Percentiles rank a stretch among this genome's conserved stretches.
Evolutionary conservation across 2,888 invertebrate species (phyloP).

Genomic region (Zygogramma bicolorata): DNA sequence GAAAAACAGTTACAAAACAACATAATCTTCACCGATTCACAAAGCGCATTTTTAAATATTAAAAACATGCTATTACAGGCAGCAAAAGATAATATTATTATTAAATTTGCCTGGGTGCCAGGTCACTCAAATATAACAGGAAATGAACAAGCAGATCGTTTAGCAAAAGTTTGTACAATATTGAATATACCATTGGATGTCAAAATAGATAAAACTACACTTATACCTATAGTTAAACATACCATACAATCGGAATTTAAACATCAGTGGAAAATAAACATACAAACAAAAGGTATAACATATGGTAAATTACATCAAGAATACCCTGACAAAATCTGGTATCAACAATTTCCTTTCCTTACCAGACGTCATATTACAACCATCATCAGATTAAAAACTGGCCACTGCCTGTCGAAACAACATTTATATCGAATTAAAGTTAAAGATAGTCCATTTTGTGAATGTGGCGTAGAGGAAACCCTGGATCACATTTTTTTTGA

Average conservation of each 20-base stretch:
- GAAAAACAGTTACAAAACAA: too few relatives aligned
- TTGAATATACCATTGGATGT: neutral
- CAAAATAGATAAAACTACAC: neutral
- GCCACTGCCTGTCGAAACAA: neutral
- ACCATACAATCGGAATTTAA: neutral
- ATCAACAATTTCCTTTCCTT: neutral
- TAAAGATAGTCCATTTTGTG: neutral
- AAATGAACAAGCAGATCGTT: neutral
- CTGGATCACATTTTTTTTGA: neutral
- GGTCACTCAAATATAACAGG: neutral
- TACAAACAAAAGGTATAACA: neutral
- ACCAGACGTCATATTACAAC: neutral
- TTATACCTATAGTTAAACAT: neutral
- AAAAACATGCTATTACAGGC: too few relatives aligned
- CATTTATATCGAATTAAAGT: neutral
- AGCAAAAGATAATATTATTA: neutral
- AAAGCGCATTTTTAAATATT: too few relatives aligned
- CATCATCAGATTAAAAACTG: neutral
- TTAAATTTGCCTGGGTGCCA: neutral
- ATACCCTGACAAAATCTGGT: neutral
- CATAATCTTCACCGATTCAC: too few relatives aligned
- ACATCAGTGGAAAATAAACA: neutral
- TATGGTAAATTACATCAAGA: neutral
- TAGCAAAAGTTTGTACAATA: neutral
- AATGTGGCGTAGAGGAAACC: neutral